Evolutionary conservation across 2,888 invertebrate species (phyloP).

Genomic region (Rhingia rostrata): DNA sequence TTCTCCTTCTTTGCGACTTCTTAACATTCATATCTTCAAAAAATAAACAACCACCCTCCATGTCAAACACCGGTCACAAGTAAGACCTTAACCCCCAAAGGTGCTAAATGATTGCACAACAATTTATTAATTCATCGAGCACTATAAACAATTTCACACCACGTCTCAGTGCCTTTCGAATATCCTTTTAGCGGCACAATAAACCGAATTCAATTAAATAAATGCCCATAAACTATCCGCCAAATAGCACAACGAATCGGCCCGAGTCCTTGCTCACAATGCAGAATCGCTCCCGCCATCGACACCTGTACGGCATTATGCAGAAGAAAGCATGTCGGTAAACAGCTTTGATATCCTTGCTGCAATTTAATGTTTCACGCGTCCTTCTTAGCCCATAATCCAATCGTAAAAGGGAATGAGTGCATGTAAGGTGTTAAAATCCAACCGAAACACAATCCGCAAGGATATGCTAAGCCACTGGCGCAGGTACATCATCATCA

Average conservation of each 20-base stretch:
- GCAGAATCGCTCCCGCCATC: slow-evolving; percentile 40
- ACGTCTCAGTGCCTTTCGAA: slow-evolving; percentile 24
- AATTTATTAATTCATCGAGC: slow-evolving; percentile 60
- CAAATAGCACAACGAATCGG: slow-evolving; percentile 68
- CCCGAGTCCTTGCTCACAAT: slow-evolving; percentile 52
- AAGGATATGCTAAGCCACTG: slow-evolving; percentile 54
- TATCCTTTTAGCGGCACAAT: slow-evolving; percentile 66
- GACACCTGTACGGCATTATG: slow-evolving; percentile 63
- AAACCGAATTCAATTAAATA: slow-evolving; percentile 68
- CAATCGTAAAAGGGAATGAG: slow-evolving; percentile 39
- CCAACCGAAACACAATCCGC: slow-evolving; percentile 62
- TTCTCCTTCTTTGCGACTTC: too few species aligned
- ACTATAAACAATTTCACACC: slow-evolving; percentile 66
- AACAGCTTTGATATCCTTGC: slow-evolving; percentile 64
- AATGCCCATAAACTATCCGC: slow-evolving; percentile 62
- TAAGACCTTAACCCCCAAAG: neutral
- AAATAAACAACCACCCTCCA: neutral
- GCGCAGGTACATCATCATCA: slow-evolving; percentile 51
- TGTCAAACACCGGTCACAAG: neutral
- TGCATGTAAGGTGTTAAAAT: slow-evolving; percentile 70
- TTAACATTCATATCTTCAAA: neutral
- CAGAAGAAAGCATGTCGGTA: slow-evolving; percentile 33
- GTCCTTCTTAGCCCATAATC: slow-evolving; percentile 65
- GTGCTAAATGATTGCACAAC: slow-evolving; percentile 46
- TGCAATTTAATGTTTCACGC: slow-evolving; percentile 70